Conservation (phyloP, 1,140 invertebrate species). For the Euura lappo region DNA sequence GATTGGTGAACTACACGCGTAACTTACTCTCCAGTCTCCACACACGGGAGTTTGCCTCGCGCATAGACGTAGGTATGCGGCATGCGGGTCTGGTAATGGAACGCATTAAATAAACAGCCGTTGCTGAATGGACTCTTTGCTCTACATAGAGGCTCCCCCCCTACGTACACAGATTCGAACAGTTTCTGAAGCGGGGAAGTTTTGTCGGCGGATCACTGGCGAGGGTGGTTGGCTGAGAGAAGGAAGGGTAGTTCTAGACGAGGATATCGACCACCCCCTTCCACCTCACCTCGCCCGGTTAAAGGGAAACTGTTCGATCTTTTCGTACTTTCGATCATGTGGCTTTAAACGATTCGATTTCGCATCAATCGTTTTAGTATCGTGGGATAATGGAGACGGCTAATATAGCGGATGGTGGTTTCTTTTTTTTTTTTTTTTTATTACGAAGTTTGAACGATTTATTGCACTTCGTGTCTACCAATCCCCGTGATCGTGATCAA, state of each 20-base stretch:
- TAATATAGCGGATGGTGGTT: too few species aligned
- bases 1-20: neutral
- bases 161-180: too few species aligned
- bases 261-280: neutral
- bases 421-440: too few species aligned
- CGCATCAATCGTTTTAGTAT: too few species aligned
- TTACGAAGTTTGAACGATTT: too few species aligned
- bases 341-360: too few species aligned
- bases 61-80: neutral
- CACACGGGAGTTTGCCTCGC: neutral
- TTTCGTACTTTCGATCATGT: too few species aligned
- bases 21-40: too few species aligned
- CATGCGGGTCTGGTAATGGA: neutral
- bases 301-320: neutral
- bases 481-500: neutral
- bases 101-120: conserved; percentile 7
- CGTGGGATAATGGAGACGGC: too few species aligned
- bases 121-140: conserved; percentile 1
- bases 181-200: too few species aligned
- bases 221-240: neutral
- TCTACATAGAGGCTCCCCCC: neutral
- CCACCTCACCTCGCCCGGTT: neutral
- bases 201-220: too few species aligned
- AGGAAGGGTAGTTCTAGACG: conserved; percentile 6
- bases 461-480: too few species aligned